Evolutionary conservation across 2,888 invertebrate genomes (phyloP).

Genomic region (Tinea trinotella): DNA sequence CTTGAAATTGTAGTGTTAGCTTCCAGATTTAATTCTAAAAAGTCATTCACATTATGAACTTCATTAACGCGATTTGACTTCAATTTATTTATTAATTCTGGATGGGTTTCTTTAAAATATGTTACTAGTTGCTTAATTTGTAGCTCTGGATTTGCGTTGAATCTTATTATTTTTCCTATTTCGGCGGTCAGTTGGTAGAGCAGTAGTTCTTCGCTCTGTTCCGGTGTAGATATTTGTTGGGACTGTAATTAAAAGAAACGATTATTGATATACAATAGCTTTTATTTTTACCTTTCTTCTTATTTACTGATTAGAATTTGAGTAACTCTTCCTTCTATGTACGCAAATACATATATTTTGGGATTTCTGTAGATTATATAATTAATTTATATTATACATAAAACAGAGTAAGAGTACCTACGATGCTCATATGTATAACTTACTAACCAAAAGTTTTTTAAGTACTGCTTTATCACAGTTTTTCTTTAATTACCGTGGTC

Average conservation of each 20-base stretch:
- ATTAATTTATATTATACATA: too few relatives aligned
- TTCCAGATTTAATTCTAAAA: neutral
- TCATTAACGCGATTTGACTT: conserved; percentile 21
- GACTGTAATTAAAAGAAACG: conserved; percentile 37
- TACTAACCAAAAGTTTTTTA: too few relatives aligned
- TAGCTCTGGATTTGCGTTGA: conserved; percentile 30
- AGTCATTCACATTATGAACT: neutral
- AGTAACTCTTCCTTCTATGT: too few relatives aligned
- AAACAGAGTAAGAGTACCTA: too few relatives aligned
- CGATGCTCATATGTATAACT: too few relatives aligned
- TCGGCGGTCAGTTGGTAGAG: conserved; percentile 51
- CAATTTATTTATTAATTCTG: conserved; percentile 36
- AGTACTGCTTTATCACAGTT: too few relatives aligned
- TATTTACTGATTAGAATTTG: too few relatives aligned
- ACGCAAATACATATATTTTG: too few relatives aligned
- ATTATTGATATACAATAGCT: too few relatives aligned
- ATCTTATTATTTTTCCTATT: conserved; percentile 40
- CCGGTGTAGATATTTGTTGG: conserved; percentile 32
- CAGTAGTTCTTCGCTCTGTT: conserved; percentile 33
- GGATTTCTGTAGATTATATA: too few relatives aligned
- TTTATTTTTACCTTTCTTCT: too few relatives aligned
- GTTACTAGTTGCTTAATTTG: conserved; percentile 32
- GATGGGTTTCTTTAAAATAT: conserved; percentile 45
- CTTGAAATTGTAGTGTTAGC: neutral
- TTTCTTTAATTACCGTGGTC: too few relatives aligned